Evolutionary conservation across 1,140 invertebrate genomes (phyloP).

Genomic region (Zaprionus lachaisei): DNA sequence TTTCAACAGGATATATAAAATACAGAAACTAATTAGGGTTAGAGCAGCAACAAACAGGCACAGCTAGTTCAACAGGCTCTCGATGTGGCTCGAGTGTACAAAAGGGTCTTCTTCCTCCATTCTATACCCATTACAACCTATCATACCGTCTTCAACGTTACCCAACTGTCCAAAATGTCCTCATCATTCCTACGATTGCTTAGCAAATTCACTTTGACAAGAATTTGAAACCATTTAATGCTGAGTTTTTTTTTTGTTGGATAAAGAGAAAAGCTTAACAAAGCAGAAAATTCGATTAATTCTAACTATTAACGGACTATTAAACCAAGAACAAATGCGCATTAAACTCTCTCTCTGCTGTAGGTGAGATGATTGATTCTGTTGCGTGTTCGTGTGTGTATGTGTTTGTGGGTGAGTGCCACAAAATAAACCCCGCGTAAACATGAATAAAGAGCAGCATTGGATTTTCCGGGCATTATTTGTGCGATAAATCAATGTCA

Average conservation of each 20-base stretch:
- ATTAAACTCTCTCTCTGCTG: background rate
- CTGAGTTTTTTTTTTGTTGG: background rate
- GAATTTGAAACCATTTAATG: background rate
- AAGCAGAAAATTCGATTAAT: background rate
- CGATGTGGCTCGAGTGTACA: too few relatives aligned
- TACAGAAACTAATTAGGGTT: too few relatives aligned
- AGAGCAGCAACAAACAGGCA: too few relatives aligned
- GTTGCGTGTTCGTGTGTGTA: background rate
- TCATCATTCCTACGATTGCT: background rate
- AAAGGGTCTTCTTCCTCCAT: too few relatives aligned
- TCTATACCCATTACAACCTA: too few relatives aligned
- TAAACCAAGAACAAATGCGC: background rate
- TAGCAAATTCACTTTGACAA: background rate
- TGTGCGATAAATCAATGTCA: slow-evolving; percentile 28
- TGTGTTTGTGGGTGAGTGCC: background rate
- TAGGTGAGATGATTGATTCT: slow-evolving; percentile 35
- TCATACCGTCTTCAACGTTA: background rate
- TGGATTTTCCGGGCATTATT: background rate
- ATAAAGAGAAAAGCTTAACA: background rate
- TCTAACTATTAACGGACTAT: background rate
- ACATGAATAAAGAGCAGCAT: background rate
- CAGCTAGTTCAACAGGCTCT: too few relatives aligned
- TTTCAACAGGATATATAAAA: too few relatives aligned
- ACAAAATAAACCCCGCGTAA: background rate
- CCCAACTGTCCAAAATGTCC: background rate